A percentile compares a stretch with the other conserved stretches of the same genome.
phyloP scores from a whole-genome alignment of 1,140 invertebrate genomes.

The Danaus melanippus region DNA sequence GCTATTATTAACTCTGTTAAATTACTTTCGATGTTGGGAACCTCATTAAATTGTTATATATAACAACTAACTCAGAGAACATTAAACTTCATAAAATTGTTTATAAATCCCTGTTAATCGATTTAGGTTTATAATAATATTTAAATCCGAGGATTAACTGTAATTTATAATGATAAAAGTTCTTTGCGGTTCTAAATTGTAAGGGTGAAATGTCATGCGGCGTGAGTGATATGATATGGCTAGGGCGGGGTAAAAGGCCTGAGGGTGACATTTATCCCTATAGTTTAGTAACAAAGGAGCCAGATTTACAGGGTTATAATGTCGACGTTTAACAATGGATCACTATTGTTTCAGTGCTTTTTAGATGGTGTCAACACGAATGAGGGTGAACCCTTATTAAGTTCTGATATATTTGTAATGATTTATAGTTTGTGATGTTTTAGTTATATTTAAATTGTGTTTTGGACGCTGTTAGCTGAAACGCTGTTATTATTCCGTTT shows the following conservation, averaged over 20 bases:
- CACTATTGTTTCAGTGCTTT: conserved; percentile 35
- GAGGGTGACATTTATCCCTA: conserved; percentile 48
- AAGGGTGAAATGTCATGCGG: conserved; percentile 1
- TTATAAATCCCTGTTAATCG: too few species aligned
- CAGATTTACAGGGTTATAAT: conserved; percentile 37
- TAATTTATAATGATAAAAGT: too few species aligned
- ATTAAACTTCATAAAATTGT: too few species aligned
- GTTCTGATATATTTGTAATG: conserved; percentile 11
- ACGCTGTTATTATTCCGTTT: background rate
- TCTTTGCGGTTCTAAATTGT: background rate
- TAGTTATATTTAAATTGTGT: background rate
- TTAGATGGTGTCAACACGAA: conserved; percentile 30
- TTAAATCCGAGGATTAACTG: too few species aligned
- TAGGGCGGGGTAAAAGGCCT: conserved; percentile 20
- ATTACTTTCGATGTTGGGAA: too few species aligned
- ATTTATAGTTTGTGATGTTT: conserved; percentile 1
- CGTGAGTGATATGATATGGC: conserved; percentile 3
- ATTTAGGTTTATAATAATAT: too few species aligned
- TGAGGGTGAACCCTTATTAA: conserved; percentile 29
- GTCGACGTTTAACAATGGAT: conserved; percentile 37
- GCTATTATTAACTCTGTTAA: too few species aligned
- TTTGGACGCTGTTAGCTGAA: background rate
- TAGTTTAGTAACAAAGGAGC: conserved; percentile 45
- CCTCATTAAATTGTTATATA: too few species aligned
- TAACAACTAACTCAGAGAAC: too few species aligned